Base-by-base conservation (phyloP, 1,140 invertebrate species). In the Musca domestica region DNA sequence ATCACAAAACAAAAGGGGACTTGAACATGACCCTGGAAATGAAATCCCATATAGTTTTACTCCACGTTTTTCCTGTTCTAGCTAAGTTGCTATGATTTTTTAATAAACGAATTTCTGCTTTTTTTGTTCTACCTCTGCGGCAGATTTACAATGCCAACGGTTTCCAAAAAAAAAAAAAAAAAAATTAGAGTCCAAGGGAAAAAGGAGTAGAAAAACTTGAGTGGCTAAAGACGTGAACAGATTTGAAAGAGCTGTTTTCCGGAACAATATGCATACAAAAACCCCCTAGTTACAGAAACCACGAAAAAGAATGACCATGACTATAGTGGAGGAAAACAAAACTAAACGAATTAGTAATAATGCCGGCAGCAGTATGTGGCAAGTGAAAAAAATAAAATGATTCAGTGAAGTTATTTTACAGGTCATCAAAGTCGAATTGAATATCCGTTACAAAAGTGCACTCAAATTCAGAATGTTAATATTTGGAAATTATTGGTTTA, bases 201-300 rank as follows among this genome's bases (percentile, higher is more conserved):
- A 61, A 61, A 17, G 30, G 14, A 34, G 34, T 41, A 17, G 20
- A 7, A 20, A 1, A 41, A 17, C 9, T 34, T 34, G 15, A 19
- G 56, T 61, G 15, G 27, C 12, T 3, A 61, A 27, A 25, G 56
- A 61, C 27, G 56, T 61, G 56, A 34, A 61, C 27, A 30, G 27
- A 34, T 34, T 34, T 34, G 15, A 34, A 20, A 61, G 7, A 61
- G 27, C 1, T 58, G 17, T 41, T 19, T 19, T 12, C 19, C 19
- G 30, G 23, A 19, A 34, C 34, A 15, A 19, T 34, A 19, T 25
- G 54, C 14, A 58, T 54, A 52, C 23, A 3, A 58, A 30, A 58
- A 20, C 14, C 20, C 2, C 7, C n/a, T n/a, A 58, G 14, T 17
- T 19, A 58, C 14, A 15, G n/a, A 58, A 58, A 27, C 25, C 9